A percentile compares a stretch with the other conserved stretches of the same genome.
phyloP scores from a whole-genome alignment of 2,888 invertebrate genomes.

The Ichneumon xanthorius region DNA sequence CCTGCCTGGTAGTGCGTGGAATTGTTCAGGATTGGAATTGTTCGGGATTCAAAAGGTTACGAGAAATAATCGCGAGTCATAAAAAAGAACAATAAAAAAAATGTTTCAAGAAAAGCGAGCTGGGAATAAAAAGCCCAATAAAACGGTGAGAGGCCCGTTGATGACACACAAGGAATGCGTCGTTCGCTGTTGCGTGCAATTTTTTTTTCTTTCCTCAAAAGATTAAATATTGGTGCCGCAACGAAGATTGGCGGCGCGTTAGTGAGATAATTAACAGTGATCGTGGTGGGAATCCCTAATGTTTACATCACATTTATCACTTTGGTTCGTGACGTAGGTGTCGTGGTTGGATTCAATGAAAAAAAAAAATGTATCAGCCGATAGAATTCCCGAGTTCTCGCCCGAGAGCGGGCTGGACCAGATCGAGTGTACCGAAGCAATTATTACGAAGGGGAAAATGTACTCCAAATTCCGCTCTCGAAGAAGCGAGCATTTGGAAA shows the following conservation, averaged over 20 bases:
- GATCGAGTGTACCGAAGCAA: too few species aligned
- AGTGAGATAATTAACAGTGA: too few species aligned
- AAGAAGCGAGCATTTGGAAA: too few species aligned
- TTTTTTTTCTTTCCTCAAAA: not conserved
- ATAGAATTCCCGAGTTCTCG: constrained; percentile 11
- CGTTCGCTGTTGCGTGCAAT: constrained; percentile 4
- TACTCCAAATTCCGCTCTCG: too few species aligned
- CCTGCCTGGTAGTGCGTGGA: constrained; percentile 63
- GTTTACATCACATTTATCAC: too few species aligned
- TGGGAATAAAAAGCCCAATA: not conserved
- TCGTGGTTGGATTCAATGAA: not conserved
- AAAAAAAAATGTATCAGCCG: not conserved
- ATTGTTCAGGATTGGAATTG: constrained; percentile 39
- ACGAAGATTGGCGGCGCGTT: too few species aligned
- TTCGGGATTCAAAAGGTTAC: constrained; percentile 59
- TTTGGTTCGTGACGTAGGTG: too few species aligned
- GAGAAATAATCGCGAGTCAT: constrained; percentile 15
- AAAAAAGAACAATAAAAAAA: too few species aligned
- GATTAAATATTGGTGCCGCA: too few species aligned
- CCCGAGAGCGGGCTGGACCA: not conserved
- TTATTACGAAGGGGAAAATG: too few species aligned
- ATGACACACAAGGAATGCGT: constrained; percentile 59
- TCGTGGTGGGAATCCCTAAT: too few species aligned
- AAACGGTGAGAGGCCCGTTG: constrained; percentile 16
- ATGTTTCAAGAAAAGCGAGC: too few species aligned